These are phyloP conservation scores for Venusia cambrica DNA, from an alignment of 2,888 invertebrate species.

Conservation along the genomic window DNA sequence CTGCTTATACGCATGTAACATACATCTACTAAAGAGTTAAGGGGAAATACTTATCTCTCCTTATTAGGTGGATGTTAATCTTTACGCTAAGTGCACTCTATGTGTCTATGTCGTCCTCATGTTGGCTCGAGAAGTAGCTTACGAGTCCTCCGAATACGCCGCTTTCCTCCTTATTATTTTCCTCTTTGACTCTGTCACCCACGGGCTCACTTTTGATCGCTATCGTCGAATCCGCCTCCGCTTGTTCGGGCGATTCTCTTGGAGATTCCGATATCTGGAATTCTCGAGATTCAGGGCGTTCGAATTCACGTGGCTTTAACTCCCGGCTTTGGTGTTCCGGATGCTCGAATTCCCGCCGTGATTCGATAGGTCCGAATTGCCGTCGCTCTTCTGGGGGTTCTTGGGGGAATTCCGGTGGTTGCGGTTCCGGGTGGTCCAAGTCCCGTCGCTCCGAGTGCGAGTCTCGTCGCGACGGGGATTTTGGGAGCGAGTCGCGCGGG, in stretches of 20 bases:
- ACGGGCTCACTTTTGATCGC: constrained; percentile 16
- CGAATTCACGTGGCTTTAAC: constrained; percentile 14
- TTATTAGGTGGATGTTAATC: no score
- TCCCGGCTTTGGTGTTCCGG: constrained; percentile 4
- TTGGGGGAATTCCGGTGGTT: no score
- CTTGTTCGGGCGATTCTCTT: constrained; percentile 17
- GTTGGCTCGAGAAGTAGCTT: constrained; percentile 95
- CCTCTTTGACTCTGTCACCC: constrained; percentile 16
- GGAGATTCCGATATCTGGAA: constrained; percentile 18
- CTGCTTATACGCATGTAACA: no score
- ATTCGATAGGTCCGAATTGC: constrained; percentile 8
- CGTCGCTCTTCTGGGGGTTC: constrained; percentile 17
- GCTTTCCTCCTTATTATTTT: constrained; percentile 71
- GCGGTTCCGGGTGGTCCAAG: no score
- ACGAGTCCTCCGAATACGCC: constrained; percentile 95
- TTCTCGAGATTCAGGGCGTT: constrained; percentile 12
- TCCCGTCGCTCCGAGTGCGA: constrained; percentile 4
- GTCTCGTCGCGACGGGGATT: constrained; percentile 15
- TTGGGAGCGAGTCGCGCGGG: constrained; percentile 22
- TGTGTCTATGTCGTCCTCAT: constrained; percentile 91
- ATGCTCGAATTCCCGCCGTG: constrained; percentile 21
- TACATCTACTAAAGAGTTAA: no score
- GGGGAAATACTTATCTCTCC: no score
- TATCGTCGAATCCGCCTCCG: constrained; percentile 20
- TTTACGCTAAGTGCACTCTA: no score